Conservation (phyloP, 1,140 invertebrate species). For the Luehdorfia chinensis region DNA sequence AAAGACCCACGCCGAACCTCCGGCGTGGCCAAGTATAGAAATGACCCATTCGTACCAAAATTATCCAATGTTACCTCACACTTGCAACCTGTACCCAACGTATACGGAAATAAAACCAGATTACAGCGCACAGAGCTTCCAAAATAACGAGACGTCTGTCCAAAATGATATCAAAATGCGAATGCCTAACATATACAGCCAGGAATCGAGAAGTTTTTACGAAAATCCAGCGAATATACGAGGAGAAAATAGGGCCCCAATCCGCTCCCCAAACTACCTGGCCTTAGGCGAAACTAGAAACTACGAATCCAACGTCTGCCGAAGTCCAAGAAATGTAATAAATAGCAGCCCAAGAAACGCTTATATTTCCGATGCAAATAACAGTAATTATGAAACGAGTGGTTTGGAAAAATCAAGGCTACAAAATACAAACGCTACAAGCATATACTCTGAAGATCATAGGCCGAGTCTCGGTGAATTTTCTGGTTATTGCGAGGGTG, state of each 20-base stretch:
- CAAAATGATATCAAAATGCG: conserved; percentile 38
- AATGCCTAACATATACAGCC: conserved; percentile 44
- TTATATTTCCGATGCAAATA: conserved; percentile 45
- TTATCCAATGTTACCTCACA: conserved; percentile 58
- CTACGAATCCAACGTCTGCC: conserved; percentile 54
- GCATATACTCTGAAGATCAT: conserved; percentile 50
- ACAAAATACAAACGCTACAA: conserved; percentile 27
- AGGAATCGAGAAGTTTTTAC: conserved; percentile 53
- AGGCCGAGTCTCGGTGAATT: conserved; percentile 52
- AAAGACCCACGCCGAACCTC: conserved; percentile 78
- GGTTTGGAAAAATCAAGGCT: conserved; percentile 41
- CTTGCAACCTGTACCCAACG: conserved; percentile 58
- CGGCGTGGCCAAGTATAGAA: conserved; percentile 57
- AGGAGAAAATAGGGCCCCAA: conserved; percentile 34
- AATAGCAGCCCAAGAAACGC: conserved; percentile 58
- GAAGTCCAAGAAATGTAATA: conserved; percentile 60
- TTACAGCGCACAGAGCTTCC: conserved; percentile 43
- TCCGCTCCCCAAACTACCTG: conserved; percentile 53
- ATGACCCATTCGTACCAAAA: conserved; percentile 63
- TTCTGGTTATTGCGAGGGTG: conserved; percentile 48
- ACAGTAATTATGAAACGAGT: conserved; percentile 52
- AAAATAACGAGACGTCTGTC: conserved; percentile 31
- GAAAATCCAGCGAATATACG: conserved; percentile 56
- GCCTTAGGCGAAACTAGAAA: conserved; percentile 42
- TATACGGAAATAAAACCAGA: conserved; percentile 68